These are phyloP conservation scores for Trichoplax adhaerens DNA, from an alignment of 37 sponge, comb jelly and placozoan genomes.

Conservation along the genomic window DNA sequence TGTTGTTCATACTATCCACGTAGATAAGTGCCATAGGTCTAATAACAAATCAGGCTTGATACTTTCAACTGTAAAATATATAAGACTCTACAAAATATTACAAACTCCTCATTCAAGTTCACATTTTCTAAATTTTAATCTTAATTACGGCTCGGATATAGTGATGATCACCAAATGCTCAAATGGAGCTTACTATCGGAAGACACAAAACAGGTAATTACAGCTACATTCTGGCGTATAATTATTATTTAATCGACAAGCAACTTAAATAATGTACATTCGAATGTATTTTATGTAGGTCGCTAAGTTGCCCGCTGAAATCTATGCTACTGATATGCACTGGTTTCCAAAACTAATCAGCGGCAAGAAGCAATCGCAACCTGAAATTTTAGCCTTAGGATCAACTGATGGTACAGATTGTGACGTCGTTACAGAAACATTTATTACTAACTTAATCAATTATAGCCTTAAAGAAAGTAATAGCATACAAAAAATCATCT, in stretches of 20 bases:
- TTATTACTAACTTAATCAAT: neutral
- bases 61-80: no score
- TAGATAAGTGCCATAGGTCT: no score
- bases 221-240: neutral
- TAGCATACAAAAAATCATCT: neutral
- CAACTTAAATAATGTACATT: neutral
- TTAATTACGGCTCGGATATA: slow-evolving; percentile 8
- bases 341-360: slow-evolving; percentile 39
- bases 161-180: slow-evolving; percentile 63
- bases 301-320: slow-evolving; percentile 35
- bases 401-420: slow-evolving; percentile 47
- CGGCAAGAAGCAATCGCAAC: slow-evolving; percentile 17
- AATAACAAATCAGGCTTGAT: no score
- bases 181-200: slow-evolving; percentile 44
- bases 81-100: no score
- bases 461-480: neutral
- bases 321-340: slow-evolving; percentile 52
- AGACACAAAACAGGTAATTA: slow-evolving; percentile 36
- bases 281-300: slow-evolving; percentile 11
- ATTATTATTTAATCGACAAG: neutral
- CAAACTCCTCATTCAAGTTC: neutral
- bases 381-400: slow-evolving; percentile 55
- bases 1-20: no score
- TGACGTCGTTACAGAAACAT: neutral
- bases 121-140: neutral